A percentile compares a stretch with the other conserved stretches of the same genome.
Conservation (phyloP, 2,797 vertebrate species). For the Amblyopsis hoosieri region DNA sequence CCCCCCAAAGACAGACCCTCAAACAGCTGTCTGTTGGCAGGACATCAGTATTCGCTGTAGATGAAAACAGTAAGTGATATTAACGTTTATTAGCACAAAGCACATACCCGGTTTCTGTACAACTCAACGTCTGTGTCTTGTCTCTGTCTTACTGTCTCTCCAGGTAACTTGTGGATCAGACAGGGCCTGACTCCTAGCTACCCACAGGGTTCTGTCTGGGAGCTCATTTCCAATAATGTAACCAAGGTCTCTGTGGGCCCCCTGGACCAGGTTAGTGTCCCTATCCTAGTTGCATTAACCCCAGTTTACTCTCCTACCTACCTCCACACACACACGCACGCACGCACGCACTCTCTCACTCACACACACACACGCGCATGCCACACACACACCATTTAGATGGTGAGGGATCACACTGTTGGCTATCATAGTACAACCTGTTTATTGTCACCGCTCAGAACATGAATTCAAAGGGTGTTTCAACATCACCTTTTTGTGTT, state of each 20-base stretch:
- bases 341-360: too few relatives aligned
- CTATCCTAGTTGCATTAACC: background rate
- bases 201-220: slow-evolving; percentile 93
- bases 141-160: background rate
- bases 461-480: too few relatives aligned
- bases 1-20: slow-evolving; percentile 88
- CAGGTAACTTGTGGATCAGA: slow-evolving; percentile 94
- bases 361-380: too few relatives aligned
- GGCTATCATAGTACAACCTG: too few relatives aligned
- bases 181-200: slow-evolving; percentile 95
- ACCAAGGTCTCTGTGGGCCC: slow-evolving; percentile 91
- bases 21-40: slow-evolving; percentile 93
- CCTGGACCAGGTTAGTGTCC: slow-evolving; percentile 87
- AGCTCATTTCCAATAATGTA: slow-evolving; percentile 93
- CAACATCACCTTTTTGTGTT: too few relatives aligned
- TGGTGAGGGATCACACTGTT: too few relatives aligned
- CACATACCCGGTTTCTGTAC: background rate
- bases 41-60: slow-evolving; percentile 90
- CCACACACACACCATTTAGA: too few relatives aligned
- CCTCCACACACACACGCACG: too few relatives aligned
- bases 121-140: background rate
- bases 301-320: background rate
- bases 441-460: too few relatives aligned
- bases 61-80: slow-evolving; percentile 86
- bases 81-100: background rate